These are phyloP conservation scores for Globodera ellingtonae DNA, from an alignment of 1,140 invertebrate genomes.

Conservation along the genomic window DNA sequence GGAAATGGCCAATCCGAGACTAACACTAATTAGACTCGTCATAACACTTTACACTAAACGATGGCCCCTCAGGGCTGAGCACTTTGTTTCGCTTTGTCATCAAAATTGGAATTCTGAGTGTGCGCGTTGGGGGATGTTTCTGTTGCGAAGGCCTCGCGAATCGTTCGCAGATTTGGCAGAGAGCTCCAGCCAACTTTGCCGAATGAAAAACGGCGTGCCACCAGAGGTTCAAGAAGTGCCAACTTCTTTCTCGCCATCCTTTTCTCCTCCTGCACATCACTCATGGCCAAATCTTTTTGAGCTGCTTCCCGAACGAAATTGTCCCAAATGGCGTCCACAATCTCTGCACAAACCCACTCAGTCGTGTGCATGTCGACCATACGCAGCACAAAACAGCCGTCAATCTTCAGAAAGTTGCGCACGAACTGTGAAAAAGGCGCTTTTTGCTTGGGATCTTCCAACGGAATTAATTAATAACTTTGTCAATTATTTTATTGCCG, in stretches of 20 bases:
- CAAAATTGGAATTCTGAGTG: no score
- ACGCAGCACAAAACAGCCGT: conserved; percentile 57
- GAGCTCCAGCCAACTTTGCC: not conserved
- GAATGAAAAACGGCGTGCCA: not conserved
- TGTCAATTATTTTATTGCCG: not conserved
- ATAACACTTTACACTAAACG: no score
- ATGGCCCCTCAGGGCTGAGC: no score
- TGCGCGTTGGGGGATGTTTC: no score
- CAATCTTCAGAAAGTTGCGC: conserved; percentile 59
- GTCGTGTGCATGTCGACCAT: conserved; percentile 62
- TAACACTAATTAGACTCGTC: no score
- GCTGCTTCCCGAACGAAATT: conserved; percentile 15
- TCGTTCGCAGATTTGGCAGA: not conserved
- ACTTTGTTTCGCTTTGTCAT: no score
- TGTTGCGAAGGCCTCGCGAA: no score
- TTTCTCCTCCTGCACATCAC: not conserved
- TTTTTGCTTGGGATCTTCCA: not conserved
- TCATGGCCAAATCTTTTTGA: not conserved
- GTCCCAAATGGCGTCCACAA: conserved; percentile 38
- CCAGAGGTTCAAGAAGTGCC: not conserved
- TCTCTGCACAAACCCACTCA: conserved; percentile 57
- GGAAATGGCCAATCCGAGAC: no score
- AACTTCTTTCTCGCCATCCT: not conserved
- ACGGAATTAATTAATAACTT: conserved; percentile 8
- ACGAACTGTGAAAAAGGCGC: conserved; percentile 51